Percentiles rank a stretch among this genome's conserved stretches.
These are phyloP conservation scores for Neria commutata DNA, from an alignment of 2,888 invertebrate species.

Conservation along the genomic window DNA sequence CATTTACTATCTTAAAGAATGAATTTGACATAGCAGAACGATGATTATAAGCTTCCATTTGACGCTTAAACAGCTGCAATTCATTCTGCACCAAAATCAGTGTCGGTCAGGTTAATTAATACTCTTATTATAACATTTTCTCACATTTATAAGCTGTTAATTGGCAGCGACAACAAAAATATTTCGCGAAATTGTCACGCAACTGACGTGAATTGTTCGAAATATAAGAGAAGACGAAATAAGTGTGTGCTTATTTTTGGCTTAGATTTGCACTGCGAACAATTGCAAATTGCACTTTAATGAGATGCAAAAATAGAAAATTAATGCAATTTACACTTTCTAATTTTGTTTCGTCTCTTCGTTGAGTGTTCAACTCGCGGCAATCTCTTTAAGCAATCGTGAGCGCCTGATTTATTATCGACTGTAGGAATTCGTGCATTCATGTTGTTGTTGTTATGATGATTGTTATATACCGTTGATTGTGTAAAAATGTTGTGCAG, in stretches of 20 bases:
- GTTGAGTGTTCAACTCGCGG: too few relatives aligned
- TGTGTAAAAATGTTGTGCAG: background rate
- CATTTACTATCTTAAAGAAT: too few relatives aligned
- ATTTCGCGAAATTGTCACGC: background rate
- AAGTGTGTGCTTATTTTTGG: background rate
- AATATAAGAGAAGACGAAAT: background rate
- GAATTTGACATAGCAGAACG: too few relatives aligned
- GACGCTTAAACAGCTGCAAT: background rate
- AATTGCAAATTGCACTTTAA: slow-evolving; percentile 21
- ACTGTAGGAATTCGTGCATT: too few relatives aligned
- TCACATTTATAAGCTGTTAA: too few relatives aligned
- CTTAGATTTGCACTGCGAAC: background rate
- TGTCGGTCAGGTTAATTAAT: background rate
- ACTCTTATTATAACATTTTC: too few relatives aligned
- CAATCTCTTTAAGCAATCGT: too few relatives aligned
- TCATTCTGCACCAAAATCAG: background rate
- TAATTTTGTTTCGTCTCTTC: too few relatives aligned
- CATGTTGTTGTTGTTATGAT: background rate
- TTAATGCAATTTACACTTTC: too few relatives aligned
- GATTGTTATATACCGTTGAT: background rate
- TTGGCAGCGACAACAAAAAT: slow-evolving; percentile 1
- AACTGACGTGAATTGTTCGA: background rate
- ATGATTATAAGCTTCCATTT: too few relatives aligned
- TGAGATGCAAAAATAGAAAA: background rate
- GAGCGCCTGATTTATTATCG: background rate